Evolutionary conservation across 2,113 vertebrate genomes (phyloP).

Genomic region (Clinocottus analis): DNA sequence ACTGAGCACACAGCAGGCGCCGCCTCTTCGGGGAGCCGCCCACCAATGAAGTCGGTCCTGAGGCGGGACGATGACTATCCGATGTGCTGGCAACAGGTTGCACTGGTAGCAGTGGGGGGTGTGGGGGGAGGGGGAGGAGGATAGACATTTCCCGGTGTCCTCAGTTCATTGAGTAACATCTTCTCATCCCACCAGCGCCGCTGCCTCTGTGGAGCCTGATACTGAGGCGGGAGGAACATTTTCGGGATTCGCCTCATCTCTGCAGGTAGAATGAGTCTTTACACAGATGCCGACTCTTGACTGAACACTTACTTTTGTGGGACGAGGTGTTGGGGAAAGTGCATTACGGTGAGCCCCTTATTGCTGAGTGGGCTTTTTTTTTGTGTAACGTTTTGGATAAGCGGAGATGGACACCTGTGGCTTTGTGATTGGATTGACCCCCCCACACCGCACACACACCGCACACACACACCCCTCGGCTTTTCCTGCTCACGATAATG

Average conservation of each 20-base stretch:
- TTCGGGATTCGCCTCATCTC: neutral
- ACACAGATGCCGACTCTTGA: conserved; percentile 14
- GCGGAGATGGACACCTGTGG: conserved; percentile 73
- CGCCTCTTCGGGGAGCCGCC: conserved; percentile 38
- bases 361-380: conserved; percentile 42
- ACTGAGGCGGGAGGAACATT: neutral
- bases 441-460: neutral
- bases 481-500: conserved; percentile 8
- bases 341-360: neutral
- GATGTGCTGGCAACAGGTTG: conserved; percentile 84
- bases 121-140: neutral
- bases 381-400: conserved; percentile 18
- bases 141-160: conserved; percentile 35
- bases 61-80: conserved; percentile 63
- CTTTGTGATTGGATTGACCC: conserved; percentile 43
- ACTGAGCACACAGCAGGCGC: conserved; percentile 29
- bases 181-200: conserved; percentile 35
- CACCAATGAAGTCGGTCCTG: conserved; percentile 65
- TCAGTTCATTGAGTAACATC: conserved; percentile 47
- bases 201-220: neutral
- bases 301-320: neutral
- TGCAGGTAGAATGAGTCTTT: conserved; percentile 41
- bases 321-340: neutral
- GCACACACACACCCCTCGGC: neutral
- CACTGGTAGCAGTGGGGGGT: conserved; percentile 37